Conservation (phyloP, 2,888 invertebrate genomes). For the Esperia sulphurella region DNA sequence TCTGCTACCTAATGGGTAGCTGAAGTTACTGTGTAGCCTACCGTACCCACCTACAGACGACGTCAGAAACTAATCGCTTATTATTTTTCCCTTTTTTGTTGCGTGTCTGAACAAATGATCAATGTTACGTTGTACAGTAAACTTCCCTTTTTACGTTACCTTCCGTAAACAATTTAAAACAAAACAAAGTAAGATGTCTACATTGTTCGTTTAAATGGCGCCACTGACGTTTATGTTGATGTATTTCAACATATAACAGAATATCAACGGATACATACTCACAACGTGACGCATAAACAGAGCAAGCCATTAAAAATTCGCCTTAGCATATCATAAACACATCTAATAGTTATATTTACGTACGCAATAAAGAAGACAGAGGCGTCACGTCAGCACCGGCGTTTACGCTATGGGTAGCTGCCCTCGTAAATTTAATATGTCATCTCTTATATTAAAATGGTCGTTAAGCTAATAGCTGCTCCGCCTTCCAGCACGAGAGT, state of each 20-base stretch:
- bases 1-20: background rate
- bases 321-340: constrained; percentile 61
- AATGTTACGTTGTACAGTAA: constrained; percentile 40
- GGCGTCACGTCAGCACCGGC: constrained; percentile 63
- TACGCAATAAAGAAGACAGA: constrained; percentile 70
- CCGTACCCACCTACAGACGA: constrained; percentile 13
- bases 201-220: constrained; percentile 21
- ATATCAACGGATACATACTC: constrained; percentile 29
- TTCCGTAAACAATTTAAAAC: constrained; percentile 41
- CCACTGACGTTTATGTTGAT: constrained; percentile 23
- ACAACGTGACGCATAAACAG: constrained; percentile 42
- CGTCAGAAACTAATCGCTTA: constrained; percentile 57
- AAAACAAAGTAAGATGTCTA: constrained; percentile 31
- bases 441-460: constrained; percentile 77
- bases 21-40: constrained; percentile 3
- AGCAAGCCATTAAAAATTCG: constrained; percentile 52
- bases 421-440: constrained; percentile 77
- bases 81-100: constrained; percentile 55
- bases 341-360: constrained; percentile 67
- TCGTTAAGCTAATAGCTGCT: constrained; percentile 76
- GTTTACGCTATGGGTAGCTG: constrained; percentile 62
- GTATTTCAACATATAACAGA: constrained; percentile 23
- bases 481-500: constrained; percentile 56
- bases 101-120: constrained; percentile 55
- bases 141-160: constrained; percentile 36